Percentiles rank a stretch among this genome's conserved stretches.
Evolutionary conservation across 1,140 invertebrate genomes (phyloP).

Genomic region (Argopecten irradians): DNA sequence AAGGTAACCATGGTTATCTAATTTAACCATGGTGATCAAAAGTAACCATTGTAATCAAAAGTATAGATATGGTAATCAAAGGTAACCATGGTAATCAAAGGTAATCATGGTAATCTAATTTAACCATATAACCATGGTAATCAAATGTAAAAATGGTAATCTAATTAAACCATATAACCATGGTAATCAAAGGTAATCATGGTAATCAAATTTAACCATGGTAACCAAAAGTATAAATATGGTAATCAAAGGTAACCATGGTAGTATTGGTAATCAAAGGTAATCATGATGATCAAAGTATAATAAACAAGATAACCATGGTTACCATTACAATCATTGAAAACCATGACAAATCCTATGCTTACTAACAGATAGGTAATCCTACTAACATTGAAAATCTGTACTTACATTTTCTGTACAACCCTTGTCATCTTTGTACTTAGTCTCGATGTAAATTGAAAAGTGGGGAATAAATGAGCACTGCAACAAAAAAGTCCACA

Average conservation of each 20-base stretch:
- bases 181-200: neutral
- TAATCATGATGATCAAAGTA: neutral
- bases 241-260: neutral
- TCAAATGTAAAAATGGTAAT: neutral
- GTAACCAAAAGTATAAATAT: neutral
- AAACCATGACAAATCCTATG: neutral
- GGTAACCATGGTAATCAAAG: neutral
- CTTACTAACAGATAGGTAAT: neutral
- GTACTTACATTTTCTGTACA: conserved; percentile 90
- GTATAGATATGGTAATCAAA: neutral
- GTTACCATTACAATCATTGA: neutral
- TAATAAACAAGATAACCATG: neutral
- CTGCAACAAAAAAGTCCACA: conserved; percentile 80
- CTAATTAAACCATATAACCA: neutral
- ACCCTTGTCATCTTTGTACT: conserved; percentile 94
- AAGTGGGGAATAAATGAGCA: conserved; percentile 95
- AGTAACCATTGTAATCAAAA: neutral
- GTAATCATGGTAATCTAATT: neutral
- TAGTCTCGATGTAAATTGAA: conserved; percentile 90
- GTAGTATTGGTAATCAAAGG: neutral
- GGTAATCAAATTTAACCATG: neutral
- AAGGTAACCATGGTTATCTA: neutral
- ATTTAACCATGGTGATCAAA: neutral
- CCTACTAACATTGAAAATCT: neutral
- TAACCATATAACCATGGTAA: neutral